These are phyloP conservation scores for Gryon sp. DNA, from an alignment of 1,140 invertebrate species.

Conservation along the genomic window DNA sequence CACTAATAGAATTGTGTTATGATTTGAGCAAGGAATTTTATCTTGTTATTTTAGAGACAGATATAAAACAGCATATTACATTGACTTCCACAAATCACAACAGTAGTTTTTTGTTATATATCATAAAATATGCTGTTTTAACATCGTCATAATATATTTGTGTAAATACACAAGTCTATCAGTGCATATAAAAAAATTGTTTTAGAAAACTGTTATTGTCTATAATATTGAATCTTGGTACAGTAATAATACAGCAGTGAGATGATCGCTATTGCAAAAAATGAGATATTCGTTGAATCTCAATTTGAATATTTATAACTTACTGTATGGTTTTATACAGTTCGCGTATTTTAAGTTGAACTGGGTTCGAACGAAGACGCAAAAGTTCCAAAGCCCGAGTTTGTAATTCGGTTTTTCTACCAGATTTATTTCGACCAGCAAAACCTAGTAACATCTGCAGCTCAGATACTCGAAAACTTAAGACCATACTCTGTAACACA, in stretches of 20 bases:
- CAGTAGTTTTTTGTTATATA: too few species aligned
- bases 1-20: too few species aligned
- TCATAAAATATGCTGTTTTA: too few species aligned
- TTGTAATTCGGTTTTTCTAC: constrained; percentile 92
- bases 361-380: constrained; percentile 84
- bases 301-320: constrained; percentile 70
- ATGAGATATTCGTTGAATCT: constrained; percentile 39
- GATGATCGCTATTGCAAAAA: constrained; percentile 42
- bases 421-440: constrained; percentile 91
- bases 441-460: constrained; percentile 91
- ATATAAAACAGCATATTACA: too few species aligned
- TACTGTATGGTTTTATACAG: constrained; percentile 87
- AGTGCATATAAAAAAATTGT: too few species aligned
- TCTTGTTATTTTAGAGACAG: too few species aligned
- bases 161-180: too few species aligned
- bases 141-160: too few species aligned
- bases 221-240: too few species aligned
- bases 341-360: constrained; percentile 90
- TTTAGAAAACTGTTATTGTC: too few species aligned
- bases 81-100: too few species aligned
- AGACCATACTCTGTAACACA: constrained; percentile 87
- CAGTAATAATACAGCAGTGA: constrained; percentile 24
- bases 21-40: too few species aligned
- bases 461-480: constrained; percentile 91
- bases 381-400: constrained; percentile 88